A percentile compares a stretch with the other conserved stretches of the same genome.
These are phyloP conservation scores for Ephydatia muelleri DNA, from an alignment of 37 sponge, comb jelly and placozoan species.

Conservation along the genomic window DNA sequence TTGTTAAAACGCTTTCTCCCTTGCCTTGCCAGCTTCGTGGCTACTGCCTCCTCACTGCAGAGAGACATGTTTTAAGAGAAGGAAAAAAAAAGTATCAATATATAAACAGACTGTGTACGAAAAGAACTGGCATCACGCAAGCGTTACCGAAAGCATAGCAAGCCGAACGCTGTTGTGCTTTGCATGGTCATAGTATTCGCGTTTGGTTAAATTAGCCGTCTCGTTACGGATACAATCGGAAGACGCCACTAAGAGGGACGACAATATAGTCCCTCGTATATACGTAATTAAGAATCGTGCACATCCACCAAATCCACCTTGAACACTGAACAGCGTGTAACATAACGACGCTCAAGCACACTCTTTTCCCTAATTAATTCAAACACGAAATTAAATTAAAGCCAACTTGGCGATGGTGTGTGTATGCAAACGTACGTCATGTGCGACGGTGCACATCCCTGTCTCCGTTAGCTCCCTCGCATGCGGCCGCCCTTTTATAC, in stretches of 20 bases:
- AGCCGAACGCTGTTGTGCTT: neutral
- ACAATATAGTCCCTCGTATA: no score
- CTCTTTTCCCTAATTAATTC: neutral
- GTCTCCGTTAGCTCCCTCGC: no score
- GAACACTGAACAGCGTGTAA: no score
- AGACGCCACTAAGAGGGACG: no score
- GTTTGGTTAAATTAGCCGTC: no score
- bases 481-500: no score
- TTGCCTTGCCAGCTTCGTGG: conserved; percentile 48
- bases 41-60: conserved; percentile 40
- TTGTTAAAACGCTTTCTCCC: conserved; percentile 60
- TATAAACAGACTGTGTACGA: neutral
- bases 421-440: neutral
- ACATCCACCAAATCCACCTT: no score
- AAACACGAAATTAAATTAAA: neutral
- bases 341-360: neutral
- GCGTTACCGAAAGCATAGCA: no score
- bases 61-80: conserved; percentile 1
- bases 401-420: neutral
- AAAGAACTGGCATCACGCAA: neutral
- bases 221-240: no score
- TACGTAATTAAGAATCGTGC: no score
- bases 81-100: neutral
- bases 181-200: no score
- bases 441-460: no score